phyloP scores from a whole-genome alignment of 1,140 invertebrate genomes.

The Magallana angulata region DNA sequence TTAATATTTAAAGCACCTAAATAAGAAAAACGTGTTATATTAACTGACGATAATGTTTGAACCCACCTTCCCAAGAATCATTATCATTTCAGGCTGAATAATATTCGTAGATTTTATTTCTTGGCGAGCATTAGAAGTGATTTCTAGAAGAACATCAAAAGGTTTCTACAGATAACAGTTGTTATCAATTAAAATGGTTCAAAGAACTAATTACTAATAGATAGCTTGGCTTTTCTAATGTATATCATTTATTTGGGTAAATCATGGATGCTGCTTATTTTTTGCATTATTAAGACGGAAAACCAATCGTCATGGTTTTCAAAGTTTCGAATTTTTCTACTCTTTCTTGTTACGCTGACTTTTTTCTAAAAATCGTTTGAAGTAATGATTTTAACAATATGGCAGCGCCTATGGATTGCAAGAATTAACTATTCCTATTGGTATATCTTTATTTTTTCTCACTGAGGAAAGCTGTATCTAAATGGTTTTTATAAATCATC shows the following conservation, averaged over 20 bases:
- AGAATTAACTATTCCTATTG: no score
- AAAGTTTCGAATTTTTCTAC: no score
- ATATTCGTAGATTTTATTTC: background rate
- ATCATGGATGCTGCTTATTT: background rate
- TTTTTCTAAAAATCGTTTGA: no score
- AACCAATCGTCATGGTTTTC: no score
- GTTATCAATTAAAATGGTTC: constrained; percentile 29
- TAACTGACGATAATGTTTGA: constrained; percentile 1
- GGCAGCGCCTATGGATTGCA: no score
- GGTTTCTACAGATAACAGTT: background rate
- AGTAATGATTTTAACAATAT: no score
- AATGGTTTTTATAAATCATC: no score
- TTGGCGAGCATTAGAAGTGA: background rate
- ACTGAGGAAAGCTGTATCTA: no score
- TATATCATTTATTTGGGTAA: constrained; percentile 6
- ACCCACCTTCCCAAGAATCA: background rate
- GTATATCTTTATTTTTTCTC: no score
- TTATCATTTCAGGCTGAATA: background rate
- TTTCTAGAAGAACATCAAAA: background rate
- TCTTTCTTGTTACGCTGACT: no score
- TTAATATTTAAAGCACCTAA: constrained; percentile 29
- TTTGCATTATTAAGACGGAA: no score
- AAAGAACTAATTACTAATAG: constrained; percentile 27
- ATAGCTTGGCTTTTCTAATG: background rate
- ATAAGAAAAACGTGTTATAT: constrained; percentile 5